phyloP scores from a whole-genome alignment of 2,797 vertebrate genomes.

The Alfaro cultratus region DNA sequence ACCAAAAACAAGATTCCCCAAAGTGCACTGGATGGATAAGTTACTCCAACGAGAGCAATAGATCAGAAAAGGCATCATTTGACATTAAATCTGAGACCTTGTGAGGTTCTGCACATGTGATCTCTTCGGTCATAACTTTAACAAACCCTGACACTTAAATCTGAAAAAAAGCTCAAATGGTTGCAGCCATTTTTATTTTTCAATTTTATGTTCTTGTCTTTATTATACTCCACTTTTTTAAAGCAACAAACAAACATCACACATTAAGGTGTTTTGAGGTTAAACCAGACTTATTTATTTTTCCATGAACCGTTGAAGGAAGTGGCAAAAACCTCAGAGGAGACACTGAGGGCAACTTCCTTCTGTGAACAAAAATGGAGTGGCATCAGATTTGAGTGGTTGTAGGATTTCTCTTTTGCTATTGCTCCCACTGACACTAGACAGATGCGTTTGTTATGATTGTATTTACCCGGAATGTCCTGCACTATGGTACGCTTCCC shows the following conservation, averaged over 20 bases:
- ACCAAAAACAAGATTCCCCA: neutral
- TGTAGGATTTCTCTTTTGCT: no score
- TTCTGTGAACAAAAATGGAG: no score
- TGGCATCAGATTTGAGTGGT: no score
- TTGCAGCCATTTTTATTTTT: slow-evolving; percentile 9
- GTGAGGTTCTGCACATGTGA: neutral
- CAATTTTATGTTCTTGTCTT: neutral
- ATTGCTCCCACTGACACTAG: no score
- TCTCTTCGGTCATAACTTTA: neutral
- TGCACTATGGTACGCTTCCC: no score
- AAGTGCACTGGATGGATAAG: neutral
- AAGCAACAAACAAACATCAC: neutral
- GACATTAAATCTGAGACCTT: neutral
- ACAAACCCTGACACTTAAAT: neutral
- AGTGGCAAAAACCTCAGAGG: neutral
- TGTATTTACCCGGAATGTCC: no score
- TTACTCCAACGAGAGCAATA: neutral
- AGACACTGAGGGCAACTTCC: no score
- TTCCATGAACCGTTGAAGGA: neutral
- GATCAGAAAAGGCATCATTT: neutral
- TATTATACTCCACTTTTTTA: neutral
- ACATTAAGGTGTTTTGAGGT: neutral
- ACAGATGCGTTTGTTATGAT: no score
- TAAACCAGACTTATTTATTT: neutral
- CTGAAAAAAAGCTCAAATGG: neutral